Evolutionary conservation across 1,140 invertebrate species (phyloP), one percentile per base, ranked within the genome.

Genomic region (Streblospio benedicti): DNA sequence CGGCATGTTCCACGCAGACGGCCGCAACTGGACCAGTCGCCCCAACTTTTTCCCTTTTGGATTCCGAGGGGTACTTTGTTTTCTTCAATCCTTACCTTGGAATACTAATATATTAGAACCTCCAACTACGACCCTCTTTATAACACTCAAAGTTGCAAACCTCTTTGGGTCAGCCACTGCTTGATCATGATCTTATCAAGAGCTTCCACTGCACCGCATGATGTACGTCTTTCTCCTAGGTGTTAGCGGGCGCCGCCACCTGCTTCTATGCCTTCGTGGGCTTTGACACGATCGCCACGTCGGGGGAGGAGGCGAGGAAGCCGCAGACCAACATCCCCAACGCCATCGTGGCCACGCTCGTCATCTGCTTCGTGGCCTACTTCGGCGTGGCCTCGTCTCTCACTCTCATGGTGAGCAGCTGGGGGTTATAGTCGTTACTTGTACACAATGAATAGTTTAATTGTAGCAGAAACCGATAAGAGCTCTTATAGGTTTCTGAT

Each of bases 231-330:
- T 53, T 60, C 35, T 33, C n/a, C 35, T 35, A 65, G 62, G 62
- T 91, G 71, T 89, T 56, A 61, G 43, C 58, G 86, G 91, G 91
- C 20, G 90, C 90, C 1, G 91, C 91, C 18, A 95, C 90, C 28
- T 95, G 92, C 77, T 97, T 97, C 81, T 97, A 95, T 74, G 92
- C 91, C 44, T 96, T 94, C 79, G 94, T 96, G 67, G 93, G 93
- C 32, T 97, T 96, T 76, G 93, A 97, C 74, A 94, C 94, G 61
- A 95, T 97, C 60, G 91, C 93, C 2, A 93, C 92, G 4, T 93
- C 92, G 1, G 91, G 93, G 2, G 64, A 65, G 55, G 70, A 70
- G 54, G 31, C 49, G n/a, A 64, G n/a, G 30, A 63, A 65, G 4
- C 66, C 66, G 12, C 55, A 61, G 44, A 45, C 62, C 6, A 53